These are phyloP conservation scores for Epicampocera succincta DNA, from an alignment of 2,888 invertebrate species.

Conservation along the genomic window DNA sequence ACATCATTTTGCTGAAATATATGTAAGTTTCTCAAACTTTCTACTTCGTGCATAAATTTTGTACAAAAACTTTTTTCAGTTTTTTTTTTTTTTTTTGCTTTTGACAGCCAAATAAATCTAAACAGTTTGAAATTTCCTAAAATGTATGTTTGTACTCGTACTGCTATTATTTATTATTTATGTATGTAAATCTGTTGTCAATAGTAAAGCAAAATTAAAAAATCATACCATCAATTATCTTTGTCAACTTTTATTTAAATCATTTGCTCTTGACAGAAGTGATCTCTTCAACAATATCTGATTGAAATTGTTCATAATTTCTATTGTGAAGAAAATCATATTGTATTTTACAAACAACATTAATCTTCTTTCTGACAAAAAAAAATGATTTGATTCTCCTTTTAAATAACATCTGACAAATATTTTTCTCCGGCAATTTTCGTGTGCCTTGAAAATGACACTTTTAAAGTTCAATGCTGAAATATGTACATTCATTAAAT, in stretches of 20 bases:
- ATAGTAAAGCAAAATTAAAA: neutral
- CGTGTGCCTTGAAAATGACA: conserved; percentile 48
- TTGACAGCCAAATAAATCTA: no score
- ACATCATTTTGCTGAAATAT: no score
- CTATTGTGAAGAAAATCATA: conserved; percentile 38
- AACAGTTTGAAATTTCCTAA: no score
- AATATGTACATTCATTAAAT: conserved; percentile 47
- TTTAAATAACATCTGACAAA: no score
- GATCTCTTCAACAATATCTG: conserved; percentile 5
- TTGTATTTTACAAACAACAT: conserved; percentile 17
- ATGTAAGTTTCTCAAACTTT: no score
- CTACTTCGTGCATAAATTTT: no score
- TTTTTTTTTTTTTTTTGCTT: no score
- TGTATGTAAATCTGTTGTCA: conserved; percentile 19
- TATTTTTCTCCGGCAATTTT: no score
- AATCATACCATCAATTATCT: conserved; percentile 2
- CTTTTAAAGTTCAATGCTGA: conserved; percentile 48
- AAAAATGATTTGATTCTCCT: conserved; percentile 28
- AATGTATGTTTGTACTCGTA: no score
- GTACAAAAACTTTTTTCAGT: no score
- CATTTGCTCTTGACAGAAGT: conserved; percentile 1
- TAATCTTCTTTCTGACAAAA: conserved; percentile 34
- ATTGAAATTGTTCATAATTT: conserved; percentile 24
- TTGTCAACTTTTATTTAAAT: neutral
- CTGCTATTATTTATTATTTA: conserved; percentile 3